These are phyloP conservation scores for Salticus scenicus DNA, from an alignment of 2,888 invertebrate genomes.

Conservation along the genomic window DNA sequence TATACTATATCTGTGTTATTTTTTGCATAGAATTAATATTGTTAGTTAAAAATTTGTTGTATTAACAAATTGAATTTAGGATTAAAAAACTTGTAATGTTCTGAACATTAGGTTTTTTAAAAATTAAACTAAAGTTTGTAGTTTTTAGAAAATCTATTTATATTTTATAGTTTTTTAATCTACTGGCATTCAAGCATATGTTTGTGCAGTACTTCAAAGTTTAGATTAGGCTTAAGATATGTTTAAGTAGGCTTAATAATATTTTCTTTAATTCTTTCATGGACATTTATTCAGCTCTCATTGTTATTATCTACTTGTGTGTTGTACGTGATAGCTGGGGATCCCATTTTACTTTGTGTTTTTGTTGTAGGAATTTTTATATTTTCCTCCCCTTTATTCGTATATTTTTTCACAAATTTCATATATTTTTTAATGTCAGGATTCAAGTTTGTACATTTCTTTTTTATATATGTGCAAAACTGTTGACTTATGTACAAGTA, in stretches of 20 bases:
- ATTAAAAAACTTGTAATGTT: no score
- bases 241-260: neutral
- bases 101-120: no score
- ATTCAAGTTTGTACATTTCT: slow-evolving; percentile 62
- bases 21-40: no score
- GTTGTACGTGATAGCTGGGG: slow-evolving; percentile 28
- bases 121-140: no score
- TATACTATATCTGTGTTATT: no score
- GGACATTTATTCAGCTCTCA: neutral
- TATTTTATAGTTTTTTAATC: no score
- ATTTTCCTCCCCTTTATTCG: slow-evolving; percentile 39
- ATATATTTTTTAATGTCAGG: slow-evolving; percentile 60
- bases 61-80: no score
- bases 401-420: slow-evolving; percentile 60
- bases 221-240: neutral
- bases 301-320: neutral
- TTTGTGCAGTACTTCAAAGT: neutral
- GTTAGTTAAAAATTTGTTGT: no score
- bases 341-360: slow-evolving; percentile 28
- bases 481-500: slow-evolving; percentile 23
- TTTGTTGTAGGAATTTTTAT: slow-evolving; percentile 46
- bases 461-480: slow-evolving; percentile 41
- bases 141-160: no score
- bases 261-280: neutral
- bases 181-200: no score